Evolutionary conservation across 2,113 vertebrate species (phyloP).

Genomic region (Leucosticte australis): DNA sequence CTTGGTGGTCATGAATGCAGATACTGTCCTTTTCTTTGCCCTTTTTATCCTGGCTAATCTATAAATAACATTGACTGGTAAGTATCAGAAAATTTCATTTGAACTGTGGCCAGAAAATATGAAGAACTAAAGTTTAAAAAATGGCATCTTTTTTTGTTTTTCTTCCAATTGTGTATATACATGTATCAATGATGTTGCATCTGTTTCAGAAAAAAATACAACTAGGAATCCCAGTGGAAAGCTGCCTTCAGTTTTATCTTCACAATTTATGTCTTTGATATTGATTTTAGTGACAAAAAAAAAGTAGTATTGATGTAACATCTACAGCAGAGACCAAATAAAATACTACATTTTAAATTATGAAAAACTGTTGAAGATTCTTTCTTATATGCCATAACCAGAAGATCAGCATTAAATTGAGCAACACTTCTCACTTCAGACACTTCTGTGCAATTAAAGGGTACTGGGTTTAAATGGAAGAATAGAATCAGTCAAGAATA

Average conservation of each 20-base stretch:
- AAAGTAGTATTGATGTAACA: neutral
- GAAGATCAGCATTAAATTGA: neutral
- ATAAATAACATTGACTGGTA: neutral
- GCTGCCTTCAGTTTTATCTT: neutral
- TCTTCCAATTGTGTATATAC: accelerated
- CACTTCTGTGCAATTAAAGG: neutral
- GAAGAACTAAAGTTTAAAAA: neutral
- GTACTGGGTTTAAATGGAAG: neutral
- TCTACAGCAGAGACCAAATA: neutral
- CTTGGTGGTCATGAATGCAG: neutral
- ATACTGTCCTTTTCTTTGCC: neutral
- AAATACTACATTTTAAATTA: neutral
- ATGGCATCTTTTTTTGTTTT: accelerated
- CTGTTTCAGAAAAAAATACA: neutral
- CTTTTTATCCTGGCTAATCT: neutral
- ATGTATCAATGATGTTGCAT: neutral
- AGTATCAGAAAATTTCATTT: neutral
- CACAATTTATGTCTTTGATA: neutral
- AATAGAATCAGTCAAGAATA: neutral
- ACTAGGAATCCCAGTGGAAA: neutral
- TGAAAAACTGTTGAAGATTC: neutral
- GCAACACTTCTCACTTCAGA: neutral
- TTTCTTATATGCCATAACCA: neutral
- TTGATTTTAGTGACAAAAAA: neutral
- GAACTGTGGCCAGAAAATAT: neutral